Percentiles rank a stretch among this genome's conserved stretches.
Conservation (phyloP, 2,113 vertebrate species). For the Castor canadensis region DNA sequence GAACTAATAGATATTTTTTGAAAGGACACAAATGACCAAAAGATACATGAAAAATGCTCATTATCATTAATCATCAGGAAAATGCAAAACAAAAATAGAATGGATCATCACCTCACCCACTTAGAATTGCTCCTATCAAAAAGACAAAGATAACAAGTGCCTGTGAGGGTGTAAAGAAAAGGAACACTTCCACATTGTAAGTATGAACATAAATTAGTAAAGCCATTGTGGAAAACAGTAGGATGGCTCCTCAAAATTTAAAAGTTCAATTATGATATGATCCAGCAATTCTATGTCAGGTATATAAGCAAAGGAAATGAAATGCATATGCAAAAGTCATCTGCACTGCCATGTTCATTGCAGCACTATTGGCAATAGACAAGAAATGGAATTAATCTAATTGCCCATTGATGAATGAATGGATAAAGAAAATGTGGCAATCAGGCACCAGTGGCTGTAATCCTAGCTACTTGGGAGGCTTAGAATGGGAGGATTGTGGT, state of each 20-base stretch:
- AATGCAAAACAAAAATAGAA: not conserved
- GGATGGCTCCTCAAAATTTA: not conserved
- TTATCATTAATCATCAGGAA: not conserved
- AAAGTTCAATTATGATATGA: not conserved
- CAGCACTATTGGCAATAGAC: too few relatives aligned
- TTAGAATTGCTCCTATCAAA: not conserved
- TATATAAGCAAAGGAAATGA: not conserved
- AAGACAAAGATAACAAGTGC: not conserved
- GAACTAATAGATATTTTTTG: not conserved
- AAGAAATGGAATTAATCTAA: too few relatives aligned
- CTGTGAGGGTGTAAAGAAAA: not conserved
- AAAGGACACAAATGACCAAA: not conserved
- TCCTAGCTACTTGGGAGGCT: too few relatives aligned
- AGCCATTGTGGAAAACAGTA: not conserved
- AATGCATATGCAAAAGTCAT: too few relatives aligned
- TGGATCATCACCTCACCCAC: not conserved
- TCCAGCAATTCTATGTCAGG: not conserved
- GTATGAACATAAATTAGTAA: not conserved
- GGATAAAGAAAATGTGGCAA: too few relatives aligned
- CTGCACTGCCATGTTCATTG: too few relatives aligned
- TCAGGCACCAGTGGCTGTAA: too few relatives aligned
- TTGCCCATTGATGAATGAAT: too few relatives aligned
- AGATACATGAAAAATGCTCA: not conserved
- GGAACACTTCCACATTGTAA: not conserved
- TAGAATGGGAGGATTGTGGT: too few relatives aligned